Evolutionary conservation across 2,113 vertebrate genomes (phyloP), one percentile per base, ranked within the genome.

Genomic region (Vulpes ferrilata): DNA sequence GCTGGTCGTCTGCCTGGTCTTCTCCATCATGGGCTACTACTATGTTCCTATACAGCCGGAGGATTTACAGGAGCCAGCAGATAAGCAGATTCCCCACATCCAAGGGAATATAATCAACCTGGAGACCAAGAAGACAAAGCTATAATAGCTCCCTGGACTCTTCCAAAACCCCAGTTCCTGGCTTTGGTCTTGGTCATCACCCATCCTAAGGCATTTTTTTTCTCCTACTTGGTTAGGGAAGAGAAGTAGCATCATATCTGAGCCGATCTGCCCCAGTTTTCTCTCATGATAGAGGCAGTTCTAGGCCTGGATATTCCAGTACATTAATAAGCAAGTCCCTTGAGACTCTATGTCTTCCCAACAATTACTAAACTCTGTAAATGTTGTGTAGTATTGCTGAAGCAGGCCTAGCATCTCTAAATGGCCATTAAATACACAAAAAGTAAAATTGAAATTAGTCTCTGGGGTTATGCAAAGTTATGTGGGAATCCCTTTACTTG

Each of bases 1-100:
- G 98, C 85, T 99, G 93, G 99, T 97, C 6, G 99, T 99, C 97
- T 99, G 98, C 98, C 43, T 99, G 98, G 98, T 99, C 98, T 99
- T 99, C 98, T 99, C 99, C 98, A 98, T 99, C 98, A 99, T 99
- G 99, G 99, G 99, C 87, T 98, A 99, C 98, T 99, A 99, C 99
- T 99, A 99, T 98, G 98, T 99, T 59, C 99, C 99, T 59, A 97
- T 99, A 22, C 98, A 99, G 96, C 98, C 99, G 10, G 98, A 99
- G 4, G 97, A 99, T 98, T 88, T 99, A 79, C 23, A 97, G 95
- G 98, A 85, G 38, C 96, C 97, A 23, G 97, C 96, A 90, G 97
- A 99, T 25, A 98, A 99, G 78, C 97, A 96, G 60, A 90, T 98
- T 38, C 88, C 85, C 19, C 81, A 96, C 55, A 98, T 93, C 73